Base-by-base conservation (phyloP, 2,797 vertebrate genomes). In the Enteromius thamalakanensis region DNA sequence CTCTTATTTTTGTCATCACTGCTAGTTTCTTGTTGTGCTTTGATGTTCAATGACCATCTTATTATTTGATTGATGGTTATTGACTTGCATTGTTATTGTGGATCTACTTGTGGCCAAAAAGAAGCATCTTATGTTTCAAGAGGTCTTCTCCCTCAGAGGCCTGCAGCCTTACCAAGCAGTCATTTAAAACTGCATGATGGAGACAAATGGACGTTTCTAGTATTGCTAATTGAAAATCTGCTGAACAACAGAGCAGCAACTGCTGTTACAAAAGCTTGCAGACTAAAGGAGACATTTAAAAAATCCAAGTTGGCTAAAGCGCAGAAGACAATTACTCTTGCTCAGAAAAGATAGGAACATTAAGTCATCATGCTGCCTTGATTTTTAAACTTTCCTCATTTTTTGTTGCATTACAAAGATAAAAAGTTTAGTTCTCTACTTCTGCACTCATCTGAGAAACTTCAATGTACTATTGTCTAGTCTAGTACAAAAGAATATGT, bases 201-300 rank as follows among this genome's bases (percentile, higher is more conserved):
- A 21, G 80, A 32, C 49, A 47, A 70, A 83, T 51, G 34, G 29
- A 19, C 17, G 21, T 14, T 64, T 65, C 37, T 8, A 78, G 40
- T 47, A 65, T 32, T 65, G 42, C 60, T 78, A 78, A 78, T 78
- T 78, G 76, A 47, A 78, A 65, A 65, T 49, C n/a, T 49, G 49
- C 49, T 62, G 12, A 29, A 62, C 34, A 40, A 62, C 47, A 51
- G 65, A 72, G 47, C 60, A 69, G 51, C 58, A 47, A 23, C 45
- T 45, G 58, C 23, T 1, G 17, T 78, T 26, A 29, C 10, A 29
- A 77, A 49, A 77, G 40, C 37, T 62, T n/a, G 17, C 53, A 14
- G 37, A 32, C 23, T 78, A 26, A 47, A 65, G 32, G 26, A 45
- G 60, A 65, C 23, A 65, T 47, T 32, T 8, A 76, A 76, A 12